Conservation (phyloP, 2,797 vertebrate species). For the Spea hammondii region DNA sequence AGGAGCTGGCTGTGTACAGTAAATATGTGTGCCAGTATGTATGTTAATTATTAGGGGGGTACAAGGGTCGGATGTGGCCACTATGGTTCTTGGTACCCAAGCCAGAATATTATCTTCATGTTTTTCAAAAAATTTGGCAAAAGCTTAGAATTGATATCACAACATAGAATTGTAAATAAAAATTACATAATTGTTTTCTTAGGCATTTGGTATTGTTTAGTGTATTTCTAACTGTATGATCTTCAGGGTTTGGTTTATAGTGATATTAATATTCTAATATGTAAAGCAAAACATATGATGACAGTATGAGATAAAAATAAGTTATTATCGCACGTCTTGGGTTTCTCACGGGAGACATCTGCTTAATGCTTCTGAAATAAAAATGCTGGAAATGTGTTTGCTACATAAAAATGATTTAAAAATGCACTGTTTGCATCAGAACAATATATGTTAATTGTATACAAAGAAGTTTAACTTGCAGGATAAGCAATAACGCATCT, state of each 20-base stretch:
- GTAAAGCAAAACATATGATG: conserved; percentile 48
- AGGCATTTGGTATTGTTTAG: conserved; percentile 37
- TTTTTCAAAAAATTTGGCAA: not conserved
- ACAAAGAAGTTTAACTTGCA: conserved; percentile 50
- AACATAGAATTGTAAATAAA: conserved; percentile 38
- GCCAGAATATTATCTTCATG: too few species aligned
- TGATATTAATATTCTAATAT: conserved; percentile 47
- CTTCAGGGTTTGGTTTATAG: conserved; percentile 42
- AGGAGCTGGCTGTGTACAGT: too few species aligned
- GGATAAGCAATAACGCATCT: conserved; percentile 49
- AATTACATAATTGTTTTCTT: conserved; percentile 28
- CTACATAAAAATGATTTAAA: conserved; percentile 52
- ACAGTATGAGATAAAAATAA: conserved; percentile 48
- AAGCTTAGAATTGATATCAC: conserved; percentile 6
- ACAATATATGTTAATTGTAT: conserved; percentile 52
- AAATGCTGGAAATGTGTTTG: conserved; percentile 47
- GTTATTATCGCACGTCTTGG: conserved; percentile 41
- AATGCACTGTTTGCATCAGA: conserved; percentile 48
- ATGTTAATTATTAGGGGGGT: too few species aligned
- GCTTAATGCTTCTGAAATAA: conserved; percentile 51
- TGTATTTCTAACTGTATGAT: conserved; percentile 30
- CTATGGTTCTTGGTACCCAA: too few species aligned
- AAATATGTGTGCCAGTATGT: too few species aligned
- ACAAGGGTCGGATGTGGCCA: too few species aligned
- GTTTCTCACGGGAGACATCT: conserved; percentile 48